Conservation (phyloP, 2,797 vertebrate genomes). For the Mustela erminea region DNA sequence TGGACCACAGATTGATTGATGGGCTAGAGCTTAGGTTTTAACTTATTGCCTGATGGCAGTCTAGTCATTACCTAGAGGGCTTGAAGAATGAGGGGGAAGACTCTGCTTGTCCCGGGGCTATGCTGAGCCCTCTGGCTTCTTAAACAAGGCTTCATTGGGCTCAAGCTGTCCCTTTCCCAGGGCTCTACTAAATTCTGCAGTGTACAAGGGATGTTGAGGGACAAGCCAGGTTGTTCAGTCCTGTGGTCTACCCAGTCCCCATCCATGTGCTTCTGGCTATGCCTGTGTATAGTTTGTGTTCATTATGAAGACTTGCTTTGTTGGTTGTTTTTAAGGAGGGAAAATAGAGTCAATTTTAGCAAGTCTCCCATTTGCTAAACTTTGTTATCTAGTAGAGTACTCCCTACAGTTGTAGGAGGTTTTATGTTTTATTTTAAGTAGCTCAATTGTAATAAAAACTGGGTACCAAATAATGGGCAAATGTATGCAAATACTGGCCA, state of each 20-base stretch:
- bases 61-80: not conserved
- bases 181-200: not conserved
- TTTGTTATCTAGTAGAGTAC: not conserved
- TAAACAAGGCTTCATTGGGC: not conserved
- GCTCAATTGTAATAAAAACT: not conserved
- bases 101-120: not conserved
- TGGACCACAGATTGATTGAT: not conserved
- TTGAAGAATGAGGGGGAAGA: not conserved
- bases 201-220: not conserved
- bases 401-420: not conserved
- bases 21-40: not conserved
- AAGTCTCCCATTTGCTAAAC: constrained; percentile 9
- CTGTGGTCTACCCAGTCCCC: not conserved
- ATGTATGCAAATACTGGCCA: not conserved
- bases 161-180: not conserved
- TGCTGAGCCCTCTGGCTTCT: not conserved
- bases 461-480: not conserved
- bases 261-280: not conserved
- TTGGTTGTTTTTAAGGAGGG: not conserved
- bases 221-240: not conserved
- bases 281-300: not conserved
- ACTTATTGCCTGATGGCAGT: not conserved
- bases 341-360: not conserved
- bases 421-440: constrained; percentile 20
- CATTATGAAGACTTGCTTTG: not conserved